Evolutionary conservation across 1,140 invertebrate species (phyloP), one percentile per base, ranked within the genome.

Genomic region (Drosophila lowei): DNA sequence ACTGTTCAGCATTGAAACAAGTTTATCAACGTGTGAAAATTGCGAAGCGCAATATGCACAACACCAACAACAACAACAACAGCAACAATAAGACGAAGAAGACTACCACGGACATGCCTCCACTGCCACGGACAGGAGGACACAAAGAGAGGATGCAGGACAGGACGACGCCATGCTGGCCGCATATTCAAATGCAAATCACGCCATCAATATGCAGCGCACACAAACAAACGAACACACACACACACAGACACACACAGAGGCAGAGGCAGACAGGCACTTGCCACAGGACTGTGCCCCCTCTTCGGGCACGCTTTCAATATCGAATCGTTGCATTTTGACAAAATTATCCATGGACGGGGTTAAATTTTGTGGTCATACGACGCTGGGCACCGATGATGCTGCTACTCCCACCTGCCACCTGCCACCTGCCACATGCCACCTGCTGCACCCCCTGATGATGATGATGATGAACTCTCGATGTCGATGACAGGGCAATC

Each of bases 11-110:
- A 67, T 55, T 74, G 73, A 86, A 83, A 83, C 74, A 88, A 86
- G 83, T 88, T 86, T 88, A 86, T 86, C 83, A 88, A 83, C 71
- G 75, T 88, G 84, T 88, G 83, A 88, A 89, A 88, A 88, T 77
- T 75, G 71, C 68, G 57, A 77, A 72, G 67, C 72, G 64, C 80
- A 77, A 80, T 65, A 85, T 79, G 80, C 77, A 77, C 44, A 64
- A 21, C 34, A 48, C 5, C 59, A 71, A 56, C 49, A 61, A 57
- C 47, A 58, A 74, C 18, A 79, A 47, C 34, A 79, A 75, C 21
- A 60, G 54, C 23, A 46, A 75, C 16, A 57, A 61, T 34, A 46
- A n/a, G 15, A n/a, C 8, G 18, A 41, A 49, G 42, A 38, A 44
- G 38, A 38, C 34, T 38, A 1, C 34, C 34, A 38, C 11, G 30